Conservation (phyloP, 2,888 invertebrate species). For the Cosmia pyralina region DNA sequence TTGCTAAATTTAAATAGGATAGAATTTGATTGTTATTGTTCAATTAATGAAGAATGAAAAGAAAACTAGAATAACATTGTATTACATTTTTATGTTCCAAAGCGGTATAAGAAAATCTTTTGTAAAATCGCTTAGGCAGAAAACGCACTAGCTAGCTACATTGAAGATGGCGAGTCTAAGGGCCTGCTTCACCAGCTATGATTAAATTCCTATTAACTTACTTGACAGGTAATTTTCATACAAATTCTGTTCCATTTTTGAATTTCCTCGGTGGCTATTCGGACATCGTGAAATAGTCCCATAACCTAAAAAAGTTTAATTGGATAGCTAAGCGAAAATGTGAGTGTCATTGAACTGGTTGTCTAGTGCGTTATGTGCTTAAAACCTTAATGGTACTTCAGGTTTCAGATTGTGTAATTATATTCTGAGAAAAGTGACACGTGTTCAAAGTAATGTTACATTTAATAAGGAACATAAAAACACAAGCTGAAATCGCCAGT, state of each 20-base stretch:
- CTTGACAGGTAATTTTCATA: too few species aligned
- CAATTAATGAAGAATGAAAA: conserved; percentile 6
- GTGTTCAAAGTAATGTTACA: not conserved
- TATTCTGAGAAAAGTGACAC: not conserved
- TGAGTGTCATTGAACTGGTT: not conserved
- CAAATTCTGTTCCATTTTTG: too few species aligned
- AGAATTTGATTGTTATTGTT: conserved; percentile 42
- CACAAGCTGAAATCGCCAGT: conserved; percentile 30
- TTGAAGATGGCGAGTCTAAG: not conserved
- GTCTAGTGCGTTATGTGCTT: conserved; percentile 32
- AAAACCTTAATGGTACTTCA: not conserved
- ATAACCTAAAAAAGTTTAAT: not conserved
- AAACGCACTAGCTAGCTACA: conserved; percentile 1
- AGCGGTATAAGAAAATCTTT: not conserved
- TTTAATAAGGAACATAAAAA: not conserved
- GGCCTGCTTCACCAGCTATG: too few species aligned
- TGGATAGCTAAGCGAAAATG: not conserved
- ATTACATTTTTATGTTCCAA: not conserved
- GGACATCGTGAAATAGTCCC: too few species aligned
- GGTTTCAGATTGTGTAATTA: conserved; percentile 12
- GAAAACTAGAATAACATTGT: not conserved
- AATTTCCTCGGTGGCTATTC: too few species aligned
- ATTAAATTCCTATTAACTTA: too few species aligned
- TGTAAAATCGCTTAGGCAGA: conserved; percentile 6
- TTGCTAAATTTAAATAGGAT: conserved; percentile 40